Evolutionary conservation across 2,888 invertebrate species (phyloP), one percentile per base, ranked within the genome.

Genomic region (Drosophila ustulata): DNA sequence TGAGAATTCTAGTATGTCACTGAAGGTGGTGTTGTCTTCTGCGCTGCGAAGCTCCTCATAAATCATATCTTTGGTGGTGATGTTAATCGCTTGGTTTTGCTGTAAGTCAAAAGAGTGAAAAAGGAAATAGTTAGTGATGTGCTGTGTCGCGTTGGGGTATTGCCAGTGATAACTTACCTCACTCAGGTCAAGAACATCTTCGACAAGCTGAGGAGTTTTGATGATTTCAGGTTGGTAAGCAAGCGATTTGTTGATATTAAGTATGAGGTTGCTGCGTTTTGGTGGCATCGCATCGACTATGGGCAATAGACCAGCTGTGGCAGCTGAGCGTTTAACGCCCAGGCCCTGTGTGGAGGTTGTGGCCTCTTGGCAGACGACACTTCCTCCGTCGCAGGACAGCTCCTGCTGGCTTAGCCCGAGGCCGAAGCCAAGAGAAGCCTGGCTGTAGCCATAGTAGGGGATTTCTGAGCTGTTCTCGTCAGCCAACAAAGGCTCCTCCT

Each of bases 141-240:
- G 4, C 4, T 5, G 4, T 7, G 23, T 23, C 2, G 28, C 3
- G 18, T 28, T 11, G 7, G 13, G 8, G 1, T 3, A 9, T 6
- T 6, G 3, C 6, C 5, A 5, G 4, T 3, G 5, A 37, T 8
- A 34, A 66, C 77, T 70, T 64, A 85, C 86, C 47, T 46, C 61
- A 11, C 66, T 61, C 11, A 66, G 37, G 34, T 69, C 30, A n/a
- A 73, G 47, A n/a, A 84, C 18, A 1, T 79, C 30, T 0, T 82
- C 71, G 4, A 88, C 68, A 18, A 88, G 75, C 3, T 78, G 75
- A 6, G 88, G 88, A 5, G 88, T 88, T 46, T 66, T 82, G 4
- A 74, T 55, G 28, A 25, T 64, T 25, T 66, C 62, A 18, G 62
- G 3, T 6, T 50, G 61, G 25, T 23, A 23, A 34, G 25, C 45